Conservation (phyloP, 2,797 vertebrate genomes). For the Myotis pilosus region DNA sequence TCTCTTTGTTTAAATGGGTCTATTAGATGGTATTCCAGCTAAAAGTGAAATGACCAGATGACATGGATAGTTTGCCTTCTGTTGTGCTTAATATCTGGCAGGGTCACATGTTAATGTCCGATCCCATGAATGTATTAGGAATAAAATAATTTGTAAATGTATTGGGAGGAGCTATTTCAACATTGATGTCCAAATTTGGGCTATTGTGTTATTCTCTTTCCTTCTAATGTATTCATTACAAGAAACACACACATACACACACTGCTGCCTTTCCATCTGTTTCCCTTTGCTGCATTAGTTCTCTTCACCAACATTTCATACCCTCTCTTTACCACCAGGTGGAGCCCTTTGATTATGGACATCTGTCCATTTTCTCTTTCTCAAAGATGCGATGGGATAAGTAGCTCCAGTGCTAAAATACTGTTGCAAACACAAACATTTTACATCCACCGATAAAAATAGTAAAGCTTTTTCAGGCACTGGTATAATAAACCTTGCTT, state of each 20-base stretch:
- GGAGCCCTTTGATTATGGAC: slow-evolving; percentile 82
- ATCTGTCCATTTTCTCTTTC: slow-evolving; percentile 71
- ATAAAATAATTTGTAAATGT: slow-evolving; percentile 79
- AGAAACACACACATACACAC: background rate
- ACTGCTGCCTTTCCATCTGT: background rate
- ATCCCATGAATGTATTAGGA: slow-evolving; percentile 70
- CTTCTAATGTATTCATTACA: slow-evolving; percentile 37
- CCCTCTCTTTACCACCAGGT: slow-evolving; percentile 78
- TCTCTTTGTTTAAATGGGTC: slow-evolving; percentile 78
- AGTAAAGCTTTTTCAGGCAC: slow-evolving; percentile 77
- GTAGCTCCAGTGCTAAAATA: slow-evolving; percentile 75
- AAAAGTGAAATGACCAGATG: slow-evolving; percentile 52
- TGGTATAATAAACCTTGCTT: slow-evolving; percentile 78
- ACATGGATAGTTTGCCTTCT: slow-evolving; percentile 59
- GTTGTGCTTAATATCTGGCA: slow-evolving; percentile 69
- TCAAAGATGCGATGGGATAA: slow-evolving; percentile 67
- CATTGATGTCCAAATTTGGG: slow-evolving; percentile 69
- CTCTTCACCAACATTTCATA: slow-evolving; percentile 45
- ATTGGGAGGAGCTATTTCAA: slow-evolving; percentile 71
- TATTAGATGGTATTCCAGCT: background rate
- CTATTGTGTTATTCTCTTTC: slow-evolving; percentile 73
- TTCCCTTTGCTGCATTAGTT: background rate
- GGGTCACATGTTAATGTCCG: slow-evolving; percentile 58
- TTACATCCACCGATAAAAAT: slow-evolving; percentile 78
- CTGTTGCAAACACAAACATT: slow-evolving; percentile 73